These are phyloP conservation scores for Gryon sp. DNA, from an alignment of 1,140 invertebrate species.

Conservation along the genomic window DNA sequence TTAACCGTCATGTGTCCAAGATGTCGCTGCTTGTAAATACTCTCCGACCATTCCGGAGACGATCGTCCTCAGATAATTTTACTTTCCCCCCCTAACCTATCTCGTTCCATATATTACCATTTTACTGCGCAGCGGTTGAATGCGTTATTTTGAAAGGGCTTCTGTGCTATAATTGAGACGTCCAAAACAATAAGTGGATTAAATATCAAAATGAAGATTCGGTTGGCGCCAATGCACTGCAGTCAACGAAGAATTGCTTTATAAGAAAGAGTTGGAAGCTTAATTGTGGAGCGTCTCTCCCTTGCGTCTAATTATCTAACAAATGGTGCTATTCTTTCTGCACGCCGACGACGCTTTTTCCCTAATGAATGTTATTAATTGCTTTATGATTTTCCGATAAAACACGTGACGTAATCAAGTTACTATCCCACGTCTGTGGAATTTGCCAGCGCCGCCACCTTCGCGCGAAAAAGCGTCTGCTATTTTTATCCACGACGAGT, in stretches of 20 bases:
- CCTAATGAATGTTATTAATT: slow-evolving; percentile 79
- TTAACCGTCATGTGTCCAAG: slow-evolving; percentile 73
- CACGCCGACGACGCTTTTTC: slow-evolving; percentile 43
- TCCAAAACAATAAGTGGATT: slow-evolving; percentile 45
- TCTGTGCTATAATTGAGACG: slow-evolving; percentile 34
- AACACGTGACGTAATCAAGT: slow-evolving; percentile 70
- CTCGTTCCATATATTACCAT: slow-evolving; percentile 20
- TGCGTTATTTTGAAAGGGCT: neutral
- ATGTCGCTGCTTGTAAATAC: slow-evolving; percentile 70
- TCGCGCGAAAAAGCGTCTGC: slow-evolving; percentile 47
- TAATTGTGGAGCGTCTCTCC: slow-evolving; percentile 64
- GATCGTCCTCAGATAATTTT: slow-evolving; percentile 19
- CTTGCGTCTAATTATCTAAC: slow-evolving; percentile 75
- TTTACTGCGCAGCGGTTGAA: slow-evolving; percentile 20
- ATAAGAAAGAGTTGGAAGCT: slow-evolving; percentile 47
- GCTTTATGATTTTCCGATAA: slow-evolving; percentile 79
- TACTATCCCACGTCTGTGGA: slow-evolving; percentile 70
- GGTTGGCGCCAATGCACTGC: neutral
- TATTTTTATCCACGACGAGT: slow-evolving; percentile 32
- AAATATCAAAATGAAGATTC: slow-evolving; percentile 41
- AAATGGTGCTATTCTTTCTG: slow-evolving; percentile 74
- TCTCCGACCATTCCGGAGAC: neutral
- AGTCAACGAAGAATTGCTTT: slow-evolving; percentile 9
- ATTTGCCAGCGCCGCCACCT: too few relatives aligned
- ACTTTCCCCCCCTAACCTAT: too few relatives aligned